Percentiles rank a stretch among this genome's conserved stretches.
Evolutionary conservation across 1,140 invertebrate genomes (phyloP).

Genomic region (Homarus americanus): DNA sequence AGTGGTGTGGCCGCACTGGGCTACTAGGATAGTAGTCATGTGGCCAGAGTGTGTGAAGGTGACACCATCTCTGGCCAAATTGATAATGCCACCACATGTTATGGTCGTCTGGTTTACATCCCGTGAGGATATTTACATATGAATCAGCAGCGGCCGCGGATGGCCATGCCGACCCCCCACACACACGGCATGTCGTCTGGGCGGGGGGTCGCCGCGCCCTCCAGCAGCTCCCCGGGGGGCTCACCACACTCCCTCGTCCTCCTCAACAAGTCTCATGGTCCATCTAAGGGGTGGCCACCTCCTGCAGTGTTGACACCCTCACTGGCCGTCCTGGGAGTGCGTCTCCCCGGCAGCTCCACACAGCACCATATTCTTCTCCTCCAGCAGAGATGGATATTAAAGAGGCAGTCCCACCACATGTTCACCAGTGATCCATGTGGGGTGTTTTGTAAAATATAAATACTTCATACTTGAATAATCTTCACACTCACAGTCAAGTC

Average conservation of each 20-base stretch:
- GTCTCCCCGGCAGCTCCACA: background rate
- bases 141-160: background rate
- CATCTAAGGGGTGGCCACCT: background rate
- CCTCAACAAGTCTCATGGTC: background rate
- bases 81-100: constrained; percentile 2
- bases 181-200: constrained; percentile 35
- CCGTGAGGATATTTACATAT: constrained; percentile 17
- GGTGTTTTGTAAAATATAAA: constrained; percentile 35
- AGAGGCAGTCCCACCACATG: background rate
- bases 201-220: constrained; percentile 37
- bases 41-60: background rate
- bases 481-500: background rate
- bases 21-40: background rate
- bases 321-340: background rate
- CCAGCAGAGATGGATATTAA: constrained; percentile 8
- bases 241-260: background rate
- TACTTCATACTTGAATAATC: constrained; percentile 17
- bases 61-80: background rate
- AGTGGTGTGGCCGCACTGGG: background rate
- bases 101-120: background rate
- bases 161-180: constrained; percentile 2
- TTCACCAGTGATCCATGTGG: constrained; percentile 30
- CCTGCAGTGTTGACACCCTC: constrained; percentile 5
- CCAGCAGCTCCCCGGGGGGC: constrained; percentile 1
- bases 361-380: constrained; percentile 1